phyloP scores from a whole-genome alignment of 1,140 invertebrate species.

The Fopius arisanus region DNA sequence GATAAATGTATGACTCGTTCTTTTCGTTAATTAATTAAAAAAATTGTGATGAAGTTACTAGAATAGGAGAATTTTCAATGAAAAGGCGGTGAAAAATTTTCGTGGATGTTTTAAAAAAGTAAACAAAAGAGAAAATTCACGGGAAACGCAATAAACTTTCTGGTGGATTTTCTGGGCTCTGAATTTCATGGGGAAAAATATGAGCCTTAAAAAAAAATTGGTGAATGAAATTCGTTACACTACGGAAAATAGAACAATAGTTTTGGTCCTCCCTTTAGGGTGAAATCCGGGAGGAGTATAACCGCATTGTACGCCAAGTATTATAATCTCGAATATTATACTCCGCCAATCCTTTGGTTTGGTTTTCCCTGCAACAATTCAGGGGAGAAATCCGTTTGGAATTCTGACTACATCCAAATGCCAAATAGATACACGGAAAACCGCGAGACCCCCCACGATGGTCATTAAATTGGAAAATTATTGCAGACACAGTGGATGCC shows the following conservation, averaged over 20 bases:
- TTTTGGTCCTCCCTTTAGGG: neutral
- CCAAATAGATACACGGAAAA: neutral
- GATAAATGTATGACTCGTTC: no score
- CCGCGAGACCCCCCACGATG: neutral
- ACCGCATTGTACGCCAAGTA: slow-evolving; percentile 11
- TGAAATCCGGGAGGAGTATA: neutral
- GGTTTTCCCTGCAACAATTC: neutral
- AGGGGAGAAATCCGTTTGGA: neutral
- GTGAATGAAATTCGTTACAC: neutral
- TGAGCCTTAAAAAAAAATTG: no score
- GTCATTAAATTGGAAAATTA: neutral
- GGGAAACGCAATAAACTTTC: no score
- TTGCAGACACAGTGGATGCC: neutral
- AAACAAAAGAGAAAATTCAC: no score
- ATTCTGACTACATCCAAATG: neutral
- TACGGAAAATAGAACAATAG: neutral
- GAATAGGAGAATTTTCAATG: no score
- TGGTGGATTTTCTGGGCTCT: no score
- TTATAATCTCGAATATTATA: neutral
- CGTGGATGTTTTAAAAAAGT: no score
- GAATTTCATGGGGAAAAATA: no score
- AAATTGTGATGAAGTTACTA: no score
- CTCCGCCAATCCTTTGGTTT: neutral
- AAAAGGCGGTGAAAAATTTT: no score
- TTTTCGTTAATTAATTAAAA: no score